Conservation (phyloP, 2,113 vertebrate species). For the Macquaria ambigua region DNA sequence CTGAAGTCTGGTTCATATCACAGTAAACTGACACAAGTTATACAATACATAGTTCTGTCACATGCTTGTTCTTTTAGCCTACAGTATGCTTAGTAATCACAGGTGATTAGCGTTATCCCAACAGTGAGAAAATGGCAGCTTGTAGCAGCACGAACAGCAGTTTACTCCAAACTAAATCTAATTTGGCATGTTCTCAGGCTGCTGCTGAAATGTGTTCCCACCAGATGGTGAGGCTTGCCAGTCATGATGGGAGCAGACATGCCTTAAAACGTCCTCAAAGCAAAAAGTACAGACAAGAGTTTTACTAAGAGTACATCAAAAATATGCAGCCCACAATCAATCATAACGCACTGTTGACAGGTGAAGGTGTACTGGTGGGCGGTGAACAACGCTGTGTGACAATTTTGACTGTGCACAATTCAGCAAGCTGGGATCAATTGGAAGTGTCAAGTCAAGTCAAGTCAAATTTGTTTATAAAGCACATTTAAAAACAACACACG, state of each 20-base stretch:
- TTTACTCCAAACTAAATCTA: constrained; percentile 62
- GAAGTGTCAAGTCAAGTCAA: no score
- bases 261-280: constrained; percentile 48
- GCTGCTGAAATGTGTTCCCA: constrained; percentile 58
- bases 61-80: constrained; percentile 7
- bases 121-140: constrained; percentile 57
- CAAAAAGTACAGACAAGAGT: constrained; percentile 19
- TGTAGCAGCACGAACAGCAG: constrained; percentile 44
- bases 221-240: constrained; percentile 66
- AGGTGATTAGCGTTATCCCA: constrained; percentile 60
- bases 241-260: constrained; percentile 53
- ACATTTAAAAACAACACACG: no score
- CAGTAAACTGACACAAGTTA: constrained; percentile 14
- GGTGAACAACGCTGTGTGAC: neutral
- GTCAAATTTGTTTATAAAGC: no score
- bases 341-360: neutral
- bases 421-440: neutral
- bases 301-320: constrained; percentile 12
- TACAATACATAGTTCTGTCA: neutral
- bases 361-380: constrained; percentile 12
- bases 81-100: constrained; percentile 51
- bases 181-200: constrained; percentile 58
- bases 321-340: neutral
- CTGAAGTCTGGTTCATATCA: neutral
- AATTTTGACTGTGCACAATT: neutral